Percentiles rank a stretch among this genome's conserved stretches.
Evolutionary conservation across 2,888 invertebrate species (phyloP).

Genomic region (Mythimna pallens): DNA sequence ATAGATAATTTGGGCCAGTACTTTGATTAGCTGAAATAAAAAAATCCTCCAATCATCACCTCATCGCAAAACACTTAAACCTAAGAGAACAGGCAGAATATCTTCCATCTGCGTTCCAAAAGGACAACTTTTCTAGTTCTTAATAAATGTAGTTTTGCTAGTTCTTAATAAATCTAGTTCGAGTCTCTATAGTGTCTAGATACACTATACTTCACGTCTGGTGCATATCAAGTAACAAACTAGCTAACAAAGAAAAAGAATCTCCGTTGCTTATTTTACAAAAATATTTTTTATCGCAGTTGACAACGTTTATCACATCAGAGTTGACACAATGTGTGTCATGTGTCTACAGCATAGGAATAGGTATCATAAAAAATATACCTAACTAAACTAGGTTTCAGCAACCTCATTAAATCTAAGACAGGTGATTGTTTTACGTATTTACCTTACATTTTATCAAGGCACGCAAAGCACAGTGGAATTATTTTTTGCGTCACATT

Average conservation of each 20-base stretch:
- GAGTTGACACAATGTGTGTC: constrained; percentile 9
- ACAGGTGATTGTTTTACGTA: constrained; percentile 41
- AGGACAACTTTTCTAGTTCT: no score
- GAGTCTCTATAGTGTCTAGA: neutral
- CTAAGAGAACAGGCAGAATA: no score
- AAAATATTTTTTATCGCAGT: neutral
- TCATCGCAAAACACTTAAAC: no score
- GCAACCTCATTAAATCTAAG: constrained; percentile 55
- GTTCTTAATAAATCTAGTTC: neutral
- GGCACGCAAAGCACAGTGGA: constrained; percentile 44
- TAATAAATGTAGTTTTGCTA: neutral
- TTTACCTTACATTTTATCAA: constrained; percentile 61
- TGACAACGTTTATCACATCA: constrained; percentile 26
- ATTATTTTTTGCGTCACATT: constrained; percentile 60
- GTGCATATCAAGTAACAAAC: neutral
- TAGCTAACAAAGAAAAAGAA: neutral
- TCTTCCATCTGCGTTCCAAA: no score
- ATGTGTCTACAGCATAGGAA: neutral
- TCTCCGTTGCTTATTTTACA: neutral
- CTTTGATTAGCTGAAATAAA: no score
- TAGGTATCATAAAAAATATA: constrained; percentile 33
- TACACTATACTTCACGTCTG: neutral
- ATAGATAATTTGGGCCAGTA: no score
- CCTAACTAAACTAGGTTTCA: constrained; percentile 41
- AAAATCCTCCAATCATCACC: no score